Conservation (phyloP, 1,140 invertebrate species). For the Cyrtorhinus lividipennis region DNA sequence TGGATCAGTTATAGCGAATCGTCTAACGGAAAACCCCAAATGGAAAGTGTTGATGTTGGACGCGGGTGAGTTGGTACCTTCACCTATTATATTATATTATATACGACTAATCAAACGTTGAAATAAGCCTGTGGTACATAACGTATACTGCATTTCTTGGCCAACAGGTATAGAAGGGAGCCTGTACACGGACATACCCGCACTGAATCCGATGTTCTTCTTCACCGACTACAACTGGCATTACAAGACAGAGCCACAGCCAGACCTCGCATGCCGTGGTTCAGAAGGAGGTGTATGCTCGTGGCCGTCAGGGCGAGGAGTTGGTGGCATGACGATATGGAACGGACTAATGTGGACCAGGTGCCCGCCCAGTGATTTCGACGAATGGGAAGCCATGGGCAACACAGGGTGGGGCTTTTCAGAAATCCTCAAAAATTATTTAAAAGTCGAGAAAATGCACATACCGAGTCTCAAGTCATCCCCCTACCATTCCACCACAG, state of each 20-base stretch:
- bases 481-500: constrained; percentile 29
- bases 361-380: constrained; percentile 57
- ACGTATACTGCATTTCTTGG: too few relatives aligned
- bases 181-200: constrained; percentile 48
- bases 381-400: constrained; percentile 53
- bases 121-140: too few relatives aligned
- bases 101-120: too few relatives aligned
- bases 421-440: constrained; percentile 45
- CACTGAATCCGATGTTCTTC: constrained; percentile 40
- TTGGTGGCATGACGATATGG: constrained; percentile 60
- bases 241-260: constrained; percentile 47
- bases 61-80: too few relatives aligned
- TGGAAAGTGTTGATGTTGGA: constrained; percentile 39
- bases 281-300: constrained; percentile 50
- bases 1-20: constrained; percentile 40
- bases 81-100: too few relatives aligned
- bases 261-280: constrained; percentile 36
- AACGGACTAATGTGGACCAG: constrained; percentile 37
- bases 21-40: constrained; percentile 35
- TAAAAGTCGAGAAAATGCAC: constrained; percentile 31
- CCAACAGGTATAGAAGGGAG: constrained; percentile 51
- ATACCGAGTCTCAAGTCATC: constrained; percentile 29
- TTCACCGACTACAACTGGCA: constrained; percentile 48
- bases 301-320: constrained; percentile 40
- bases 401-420: constrained; percentile 43